phyloP scores from a whole-genome alignment of 2,797 vertebrate species.

The Pteropus rufus region DNA sequence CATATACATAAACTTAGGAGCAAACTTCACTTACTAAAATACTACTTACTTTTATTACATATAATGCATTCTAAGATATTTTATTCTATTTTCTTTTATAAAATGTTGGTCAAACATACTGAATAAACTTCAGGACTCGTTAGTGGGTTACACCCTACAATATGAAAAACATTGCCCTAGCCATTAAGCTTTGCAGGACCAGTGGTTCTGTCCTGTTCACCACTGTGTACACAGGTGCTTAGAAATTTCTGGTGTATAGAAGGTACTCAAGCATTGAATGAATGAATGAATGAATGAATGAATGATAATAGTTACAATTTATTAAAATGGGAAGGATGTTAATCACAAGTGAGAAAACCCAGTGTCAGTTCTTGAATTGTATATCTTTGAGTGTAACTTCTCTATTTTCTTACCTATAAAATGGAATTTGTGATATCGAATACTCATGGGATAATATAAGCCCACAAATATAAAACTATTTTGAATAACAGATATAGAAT shows the following conservation, averaged over 20 bases:
- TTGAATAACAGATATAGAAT: constrained; percentile 10
- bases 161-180: background rate
- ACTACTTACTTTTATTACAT: background rate
- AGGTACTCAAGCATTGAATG: background rate
- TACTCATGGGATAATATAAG: background rate
- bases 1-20: background rate
- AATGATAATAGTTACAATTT: background rate
- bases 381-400: background rate
- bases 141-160: background rate
- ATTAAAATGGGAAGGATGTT: background rate
- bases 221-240: background rate
- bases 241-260: background rate
- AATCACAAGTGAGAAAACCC: background rate
- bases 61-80: background rate
- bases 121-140: background rate
- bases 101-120: background rate
- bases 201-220: background rate
- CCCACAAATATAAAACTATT: background rate
- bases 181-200: background rate
- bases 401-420: constrained; percentile 23
- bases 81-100: background rate
- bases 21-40: background rate
- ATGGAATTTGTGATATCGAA: background rate
- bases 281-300: background rate
- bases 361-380: background rate